A percentile compares a stretch with the other conserved stretches of the same genome.
Conservation (phyloP, 2,113 vertebrate species). For the Sapayoa aenigma region DNA sequence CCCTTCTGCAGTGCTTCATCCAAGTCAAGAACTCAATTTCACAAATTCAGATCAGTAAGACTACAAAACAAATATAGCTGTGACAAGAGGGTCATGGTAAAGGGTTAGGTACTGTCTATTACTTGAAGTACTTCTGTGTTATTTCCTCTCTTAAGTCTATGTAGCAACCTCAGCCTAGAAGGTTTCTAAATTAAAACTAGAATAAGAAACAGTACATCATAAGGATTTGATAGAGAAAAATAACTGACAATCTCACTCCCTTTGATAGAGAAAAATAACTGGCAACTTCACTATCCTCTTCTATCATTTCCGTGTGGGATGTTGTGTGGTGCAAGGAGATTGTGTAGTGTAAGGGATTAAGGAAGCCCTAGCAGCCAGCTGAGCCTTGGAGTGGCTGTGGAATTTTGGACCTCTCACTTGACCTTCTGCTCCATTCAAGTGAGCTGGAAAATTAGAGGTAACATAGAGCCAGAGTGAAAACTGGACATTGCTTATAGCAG, state of each 20-base stretch:
- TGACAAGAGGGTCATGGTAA: neutral
- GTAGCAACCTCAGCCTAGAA: neutral
- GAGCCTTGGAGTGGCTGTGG: neutral
- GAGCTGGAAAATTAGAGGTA: neutral
- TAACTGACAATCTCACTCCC: neutral
- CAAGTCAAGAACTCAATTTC: neutral
- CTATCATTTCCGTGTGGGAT: neutral
- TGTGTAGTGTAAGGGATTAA: neutral
- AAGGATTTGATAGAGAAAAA: neutral
- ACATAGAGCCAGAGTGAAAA: neutral
- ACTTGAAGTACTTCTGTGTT: neutral
- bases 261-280: neutral
- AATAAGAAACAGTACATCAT: neutral
- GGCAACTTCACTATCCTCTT: neutral
- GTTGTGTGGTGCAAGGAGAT: neutral
- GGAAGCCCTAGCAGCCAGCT: neutral
- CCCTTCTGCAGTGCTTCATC: neutral
- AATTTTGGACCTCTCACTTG: neutral
- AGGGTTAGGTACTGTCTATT: neutral
- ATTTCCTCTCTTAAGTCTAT: neutral
- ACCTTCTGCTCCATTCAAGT: neutral
- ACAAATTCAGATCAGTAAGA: neutral
- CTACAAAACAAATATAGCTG: neutral
- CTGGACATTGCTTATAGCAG: neutral
- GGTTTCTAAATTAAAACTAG: neutral